Conservation (phyloP, 2,797 vertebrate species). For the Vireo griseus region DNA sequence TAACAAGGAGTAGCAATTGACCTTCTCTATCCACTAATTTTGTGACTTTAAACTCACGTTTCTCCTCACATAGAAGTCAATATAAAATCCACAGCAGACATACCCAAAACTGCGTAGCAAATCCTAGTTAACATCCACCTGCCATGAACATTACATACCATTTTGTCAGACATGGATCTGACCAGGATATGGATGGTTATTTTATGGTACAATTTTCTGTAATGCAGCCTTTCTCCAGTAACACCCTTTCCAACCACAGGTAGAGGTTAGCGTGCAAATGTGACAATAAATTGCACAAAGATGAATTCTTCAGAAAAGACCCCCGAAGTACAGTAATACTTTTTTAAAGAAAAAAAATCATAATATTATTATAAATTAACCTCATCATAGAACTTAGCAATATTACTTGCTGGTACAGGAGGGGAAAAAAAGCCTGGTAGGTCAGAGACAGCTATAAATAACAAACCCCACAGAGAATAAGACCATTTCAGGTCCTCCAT, state of each 20-base stretch:
- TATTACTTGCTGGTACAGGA: neutral
- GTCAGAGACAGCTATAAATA: neutral
- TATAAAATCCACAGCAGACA: neutral
- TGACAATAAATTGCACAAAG: neutral
- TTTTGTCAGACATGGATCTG: constrained; percentile 56
- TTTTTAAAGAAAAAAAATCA: neutral
- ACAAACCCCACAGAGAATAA: neutral
- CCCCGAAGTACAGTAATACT: neutral
- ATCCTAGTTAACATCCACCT: constrained; percentile 48
- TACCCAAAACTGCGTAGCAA: constrained; percentile 16
- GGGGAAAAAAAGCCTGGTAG: neutral
- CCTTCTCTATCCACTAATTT: neutral
- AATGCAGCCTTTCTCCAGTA: constrained; percentile 14
- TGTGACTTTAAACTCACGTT: neutral
- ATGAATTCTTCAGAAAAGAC: neutral
- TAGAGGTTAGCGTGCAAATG: neutral
- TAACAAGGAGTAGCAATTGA: neutral
- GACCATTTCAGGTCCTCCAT: neutral
- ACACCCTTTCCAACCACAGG: neutral
- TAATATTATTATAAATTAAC: neutral
- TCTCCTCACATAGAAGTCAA: neutral
- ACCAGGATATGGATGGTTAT: constrained; percentile 37
- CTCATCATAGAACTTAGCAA: neutral
- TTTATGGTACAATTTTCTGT: constrained; percentile 58
- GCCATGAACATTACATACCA: constrained; percentile 28